phyloP scores from a whole-genome alignment of 1,140 invertebrate genomes.

The Polypedilum pembai region DNA sequence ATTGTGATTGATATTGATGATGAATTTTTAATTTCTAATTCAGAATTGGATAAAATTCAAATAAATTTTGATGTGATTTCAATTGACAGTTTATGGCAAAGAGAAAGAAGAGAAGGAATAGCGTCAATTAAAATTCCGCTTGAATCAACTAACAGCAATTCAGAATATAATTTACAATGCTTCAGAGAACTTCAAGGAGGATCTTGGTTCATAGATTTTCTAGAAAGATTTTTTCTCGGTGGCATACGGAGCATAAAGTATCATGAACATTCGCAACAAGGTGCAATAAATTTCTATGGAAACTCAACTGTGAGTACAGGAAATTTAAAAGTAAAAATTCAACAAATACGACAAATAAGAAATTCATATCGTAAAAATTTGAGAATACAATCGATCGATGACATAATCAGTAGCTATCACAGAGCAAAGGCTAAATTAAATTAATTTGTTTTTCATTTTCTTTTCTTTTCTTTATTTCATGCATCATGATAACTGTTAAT shows the following conservation, averaged over 20 bases:
- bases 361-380: not conserved
- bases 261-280: not conserved
- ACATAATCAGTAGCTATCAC: not conserved
- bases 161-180: not conserved
- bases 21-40: not conserved
- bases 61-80: not conserved
- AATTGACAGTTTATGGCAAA: not conserved
- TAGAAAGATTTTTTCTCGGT: not conserved
- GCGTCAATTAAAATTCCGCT: not conserved
- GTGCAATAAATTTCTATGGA: not conserved
- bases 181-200: not conserved
- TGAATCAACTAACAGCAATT: not conserved
- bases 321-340: not conserved
- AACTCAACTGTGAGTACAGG: not conserved
- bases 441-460: conserved; percentile 23
- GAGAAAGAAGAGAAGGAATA: not conserved
- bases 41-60: not conserved
- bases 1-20: not conserved
- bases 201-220: not conserved
- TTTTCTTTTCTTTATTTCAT: conserved; percentile 32
- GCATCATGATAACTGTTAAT: not conserved
- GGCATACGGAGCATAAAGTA: not conserved
- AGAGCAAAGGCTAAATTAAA: conserved; percentile 2
- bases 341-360: conserved; percentile 8
- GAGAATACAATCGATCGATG: not conserved